phyloP scores from a whole-genome alignment of 1,140 invertebrate genomes.

The Eufriesea mexicana region DNA sequence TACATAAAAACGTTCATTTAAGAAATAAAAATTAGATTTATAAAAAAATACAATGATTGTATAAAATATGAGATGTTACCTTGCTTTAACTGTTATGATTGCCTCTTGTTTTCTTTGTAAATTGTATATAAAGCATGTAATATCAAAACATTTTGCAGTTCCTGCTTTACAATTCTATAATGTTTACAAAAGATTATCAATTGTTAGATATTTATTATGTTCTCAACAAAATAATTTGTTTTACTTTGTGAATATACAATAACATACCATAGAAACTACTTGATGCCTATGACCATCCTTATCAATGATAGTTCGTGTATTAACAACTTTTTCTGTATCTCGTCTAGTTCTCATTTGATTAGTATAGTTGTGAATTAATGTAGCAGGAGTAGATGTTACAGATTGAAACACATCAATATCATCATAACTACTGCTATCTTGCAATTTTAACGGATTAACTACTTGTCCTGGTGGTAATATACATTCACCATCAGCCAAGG shows the following conservation, averaged over 20 bases:
- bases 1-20: conserved; percentile 9
- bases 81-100: conserved; percentile 90
- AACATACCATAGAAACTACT: conserved; percentile 89
- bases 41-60: not conserved
- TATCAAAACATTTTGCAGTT: conserved; percentile 93
- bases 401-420: conserved; percentile 77
- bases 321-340: conserved; percentile 88
- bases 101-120: conserved; percentile 88
- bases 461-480: conserved; percentile 82
- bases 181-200: conserved; percentile 45
- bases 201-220: conserved; percentile 12
- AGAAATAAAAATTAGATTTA: not conserved
- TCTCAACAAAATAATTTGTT: not conserved
- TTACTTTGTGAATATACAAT: not conserved
- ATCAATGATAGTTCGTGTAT: conserved; percentile 87
- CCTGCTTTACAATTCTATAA: conserved; percentile 89
- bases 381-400: conserved; percentile 53
- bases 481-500: conserved; percentile 85
- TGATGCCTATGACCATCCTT: conserved; percentile 87
- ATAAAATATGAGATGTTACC: conserved; percentile 74
- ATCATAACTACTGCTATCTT: conserved; percentile 82
- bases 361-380: conserved; percentile 68
- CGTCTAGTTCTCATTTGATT: conserved; percentile 83
- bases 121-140: conserved; percentile 90
- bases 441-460: conserved; percentile 88